These are phyloP conservation scores for Chunga burmeisteri DNA, from an alignment of 2,113 vertebrate species.

Conservation along the genomic window DNA sequence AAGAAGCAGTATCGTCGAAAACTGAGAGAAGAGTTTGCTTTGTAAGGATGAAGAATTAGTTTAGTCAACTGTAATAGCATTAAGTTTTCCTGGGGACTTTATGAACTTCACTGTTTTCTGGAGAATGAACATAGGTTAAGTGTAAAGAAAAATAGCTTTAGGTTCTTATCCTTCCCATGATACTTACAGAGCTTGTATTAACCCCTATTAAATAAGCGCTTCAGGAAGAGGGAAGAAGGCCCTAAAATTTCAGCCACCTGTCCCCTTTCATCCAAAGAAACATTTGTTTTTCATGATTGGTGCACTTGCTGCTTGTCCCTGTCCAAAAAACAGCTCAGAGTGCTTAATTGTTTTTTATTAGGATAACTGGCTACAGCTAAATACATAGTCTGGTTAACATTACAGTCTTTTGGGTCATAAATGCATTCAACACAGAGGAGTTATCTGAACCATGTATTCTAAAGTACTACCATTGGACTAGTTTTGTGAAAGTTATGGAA, in stretches of 20 bases:
- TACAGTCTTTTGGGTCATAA: background rate
- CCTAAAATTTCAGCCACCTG: background rate
- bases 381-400: background rate
- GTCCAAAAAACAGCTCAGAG: background rate
- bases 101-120: background rate
- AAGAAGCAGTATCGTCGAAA: conserved; percentile 98
- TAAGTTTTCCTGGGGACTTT: background rate
- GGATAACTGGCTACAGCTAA: background rate
- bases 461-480: background rate
- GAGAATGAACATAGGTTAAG: background rate
- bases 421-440: background rate
- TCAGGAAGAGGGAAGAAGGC: background rate
- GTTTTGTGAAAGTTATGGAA: background rate
- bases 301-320: background rate
- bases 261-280: background rate
- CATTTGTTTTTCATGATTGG: background rate
- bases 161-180: background rate
- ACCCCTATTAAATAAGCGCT: background rate
- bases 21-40: conserved; percentile 95
- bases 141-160: background rate
- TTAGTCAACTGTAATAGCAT: conserved; percentile 20
- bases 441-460: background rate
- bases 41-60: conserved; percentile 82
- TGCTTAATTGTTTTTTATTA: background rate
- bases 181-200: background rate